phyloP scores from a whole-genome alignment of 2,113 vertebrate genomes.

The Saccopteryx leptura region DNA sequence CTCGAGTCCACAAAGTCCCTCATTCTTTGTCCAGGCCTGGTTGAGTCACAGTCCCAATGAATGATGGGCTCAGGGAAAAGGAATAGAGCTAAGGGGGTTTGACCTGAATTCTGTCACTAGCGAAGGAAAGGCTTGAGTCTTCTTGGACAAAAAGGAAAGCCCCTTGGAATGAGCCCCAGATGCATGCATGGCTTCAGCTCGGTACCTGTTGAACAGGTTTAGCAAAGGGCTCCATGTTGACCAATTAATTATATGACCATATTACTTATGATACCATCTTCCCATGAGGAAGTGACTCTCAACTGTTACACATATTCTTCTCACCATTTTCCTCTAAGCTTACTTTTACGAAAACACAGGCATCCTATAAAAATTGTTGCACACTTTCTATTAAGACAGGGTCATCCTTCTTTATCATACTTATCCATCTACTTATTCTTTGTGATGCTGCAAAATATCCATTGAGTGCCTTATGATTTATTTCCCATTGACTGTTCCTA shows the following conservation, averaged over 20 bases:
- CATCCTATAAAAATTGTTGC: rapidly evolving
- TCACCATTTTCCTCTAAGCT: not conserved
- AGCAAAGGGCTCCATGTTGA: rapidly evolving
- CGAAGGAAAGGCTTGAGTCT: rapidly evolving
- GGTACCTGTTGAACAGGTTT: rapidly evolving
- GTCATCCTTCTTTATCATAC: not conserved
- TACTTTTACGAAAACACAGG: not conserved
- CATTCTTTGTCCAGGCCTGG: not conserved
- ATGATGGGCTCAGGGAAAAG: not conserved
- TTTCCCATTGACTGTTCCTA: not conserved
- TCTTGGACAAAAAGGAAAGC: no score
- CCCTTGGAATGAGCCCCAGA: not conserved
- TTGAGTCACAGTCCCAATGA: not conserved
- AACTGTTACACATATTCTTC: rapidly evolving
- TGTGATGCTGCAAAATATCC: rapidly evolving
- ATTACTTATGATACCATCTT: rapidly evolving
- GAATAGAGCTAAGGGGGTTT: no score
- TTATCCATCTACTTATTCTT: rapidly evolving
- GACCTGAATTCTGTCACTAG: not conserved
- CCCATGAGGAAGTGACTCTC: not conserved
- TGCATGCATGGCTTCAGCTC: rapidly evolving
- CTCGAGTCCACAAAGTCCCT: not conserved
- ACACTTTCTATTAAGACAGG: rapidly evolving
- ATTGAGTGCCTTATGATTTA: rapidly evolving
- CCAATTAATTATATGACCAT: rapidly evolving